A percentile compares a stretch with the other conserved stretches of the same genome.
These are phyloP conservation scores for Meteorus sp. DNA, from an alignment of 1,140 invertebrate genomes.

Conservation along the genomic window DNA sequence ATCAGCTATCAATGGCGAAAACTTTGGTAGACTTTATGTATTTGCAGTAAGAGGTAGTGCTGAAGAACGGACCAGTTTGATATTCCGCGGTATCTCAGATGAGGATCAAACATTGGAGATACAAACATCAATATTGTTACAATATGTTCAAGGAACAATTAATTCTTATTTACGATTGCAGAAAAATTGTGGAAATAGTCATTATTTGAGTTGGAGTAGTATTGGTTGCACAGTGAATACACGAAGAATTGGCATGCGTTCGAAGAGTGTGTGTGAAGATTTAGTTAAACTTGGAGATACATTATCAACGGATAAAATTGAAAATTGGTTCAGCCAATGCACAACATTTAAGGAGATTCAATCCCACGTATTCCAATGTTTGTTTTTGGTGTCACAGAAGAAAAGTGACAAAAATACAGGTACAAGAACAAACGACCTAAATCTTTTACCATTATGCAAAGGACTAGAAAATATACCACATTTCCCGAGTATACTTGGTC, in stretches of 20 bases:
- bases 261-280: conserved; percentile 49
- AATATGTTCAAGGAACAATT: conserved; percentile 54
- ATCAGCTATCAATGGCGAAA: conserved; percentile 53
- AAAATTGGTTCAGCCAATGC: conserved; percentile 47
- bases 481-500: conserved; percentile 75
- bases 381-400: conserved; percentile 54
- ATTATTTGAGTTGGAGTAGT: conserved; percentile 51
- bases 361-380: conserved; percentile 55
- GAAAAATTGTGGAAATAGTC: conserved; percentile 47
- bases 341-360: conserved; percentile 50
- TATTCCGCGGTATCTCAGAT: conserved; percentile 49
- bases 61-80: conserved; percentile 48
- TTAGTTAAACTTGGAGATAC: conserved; percentile 44
- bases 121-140: conserved; percentile 45
- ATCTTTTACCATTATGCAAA: conserved; percentile 59
- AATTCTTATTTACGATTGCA: conserved; percentile 54
- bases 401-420: conserved; percentile 53
- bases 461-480: conserved; percentile 71
- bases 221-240: conserved; percentile 56
- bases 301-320: conserved; percentile 44
- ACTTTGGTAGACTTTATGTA: conserved; percentile 52
- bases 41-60: conserved; percentile 52
- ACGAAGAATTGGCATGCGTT: conserved; percentile 49
- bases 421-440: conserved; percentile 54
- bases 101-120: conserved; percentile 51